Conservation (phyloP, 1,140 invertebrate species). For the Epicauta chinensis region DNA sequence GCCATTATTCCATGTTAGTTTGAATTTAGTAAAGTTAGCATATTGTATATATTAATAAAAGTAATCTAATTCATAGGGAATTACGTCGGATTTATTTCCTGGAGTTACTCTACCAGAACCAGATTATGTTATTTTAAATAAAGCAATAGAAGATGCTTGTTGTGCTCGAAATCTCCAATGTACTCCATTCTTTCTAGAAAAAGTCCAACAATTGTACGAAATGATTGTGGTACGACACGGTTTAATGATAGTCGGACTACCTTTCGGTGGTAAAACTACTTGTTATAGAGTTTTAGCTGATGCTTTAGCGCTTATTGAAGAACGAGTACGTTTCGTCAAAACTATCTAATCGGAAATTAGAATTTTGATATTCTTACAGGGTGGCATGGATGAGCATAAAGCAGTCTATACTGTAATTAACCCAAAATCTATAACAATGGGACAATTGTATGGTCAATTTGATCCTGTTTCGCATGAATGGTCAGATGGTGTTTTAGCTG, state of each 20-base stretch:
- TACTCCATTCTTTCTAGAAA: slow-evolving; percentile 78
- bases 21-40: slow-evolving; percentile 2
- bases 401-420: slow-evolving; percentile 91
- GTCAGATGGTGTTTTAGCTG: slow-evolving; percentile 89
- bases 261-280: slow-evolving; percentile 81
- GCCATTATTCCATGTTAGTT: slow-evolving; percentile 75
- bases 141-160: slow-evolving; percentile 61
- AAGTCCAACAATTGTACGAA: slow-evolving; percentile 89
- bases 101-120: slow-evolving; percentile 69
- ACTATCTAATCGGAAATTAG: background rate
- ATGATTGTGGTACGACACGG: slow-evolving; percentile 93
- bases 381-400: slow-evolving; percentile 75
- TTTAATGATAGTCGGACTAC: slow-evolving; percentile 85
- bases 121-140: slow-evolving; percentile 60
- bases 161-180: slow-evolving; percentile 72
- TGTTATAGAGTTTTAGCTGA: slow-evolving; percentile 72
- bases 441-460: slow-evolving; percentile 92
- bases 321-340: slow-evolving; percentile 60
- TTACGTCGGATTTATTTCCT: slow-evolving; percentile 88
- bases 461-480: slow-evolving; percentile 91
- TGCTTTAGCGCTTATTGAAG: slow-evolving; percentile 71
- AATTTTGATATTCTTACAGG: slow-evolving; percentile 34
- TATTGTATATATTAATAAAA: background rate
- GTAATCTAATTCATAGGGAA: slow-evolving; percentile 57
- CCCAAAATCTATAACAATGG: slow-evolving; percentile 94